Evolutionary conservation across 2,113 vertebrate genomes (phyloP).

Genomic region (Periophthalmodon schlosseri): DNA sequence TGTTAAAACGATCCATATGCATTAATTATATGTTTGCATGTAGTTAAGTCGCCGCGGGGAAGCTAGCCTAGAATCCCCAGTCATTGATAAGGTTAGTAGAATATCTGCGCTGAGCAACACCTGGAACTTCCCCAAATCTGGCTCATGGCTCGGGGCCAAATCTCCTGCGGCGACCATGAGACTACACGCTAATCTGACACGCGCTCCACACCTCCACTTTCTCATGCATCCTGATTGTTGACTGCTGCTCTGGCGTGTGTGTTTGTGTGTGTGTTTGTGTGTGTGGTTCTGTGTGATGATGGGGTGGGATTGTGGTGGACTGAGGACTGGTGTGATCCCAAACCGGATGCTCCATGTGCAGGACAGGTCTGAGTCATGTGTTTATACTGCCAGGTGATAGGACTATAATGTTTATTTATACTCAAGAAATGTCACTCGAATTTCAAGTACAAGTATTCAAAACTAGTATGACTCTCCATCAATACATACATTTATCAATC

Average conservation of each 20-base stretch:
- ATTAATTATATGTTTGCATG: conserved; percentile 22
- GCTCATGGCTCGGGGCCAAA: conserved; percentile 62
- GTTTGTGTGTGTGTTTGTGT: background rate
- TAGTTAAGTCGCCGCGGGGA: conserved; percentile 35
- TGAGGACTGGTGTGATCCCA: conserved; percentile 2
- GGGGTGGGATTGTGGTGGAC: conserved; percentile 33
- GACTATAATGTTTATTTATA: background rate
- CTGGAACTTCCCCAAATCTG: conserved; percentile 68
- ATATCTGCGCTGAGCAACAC: conserved; percentile 61
- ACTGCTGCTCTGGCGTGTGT: background rate
- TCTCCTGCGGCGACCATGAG: conserved; percentile 60
- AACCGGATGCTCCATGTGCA: conserved; percentile 30
- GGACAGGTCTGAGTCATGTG: conserved; percentile 41
- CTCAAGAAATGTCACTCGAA: background rate
- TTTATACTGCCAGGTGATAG: conserved; percentile 45
- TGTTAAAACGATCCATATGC: background rate
- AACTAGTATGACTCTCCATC: no score
- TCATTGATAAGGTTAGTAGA: conserved; percentile 58
- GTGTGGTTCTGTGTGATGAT: background rate
- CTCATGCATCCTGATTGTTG: conserved; percentile 58
- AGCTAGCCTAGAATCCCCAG: conserved; percentile 19
- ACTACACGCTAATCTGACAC: conserved; percentile 66
- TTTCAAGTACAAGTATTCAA: background rate
- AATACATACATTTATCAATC: no score
- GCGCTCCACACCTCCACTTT: conserved; percentile 52